Base-by-base conservation (phyloP, 2,888 invertebrate genomes). In the Cataglyphis rosenhaueri region DNA sequence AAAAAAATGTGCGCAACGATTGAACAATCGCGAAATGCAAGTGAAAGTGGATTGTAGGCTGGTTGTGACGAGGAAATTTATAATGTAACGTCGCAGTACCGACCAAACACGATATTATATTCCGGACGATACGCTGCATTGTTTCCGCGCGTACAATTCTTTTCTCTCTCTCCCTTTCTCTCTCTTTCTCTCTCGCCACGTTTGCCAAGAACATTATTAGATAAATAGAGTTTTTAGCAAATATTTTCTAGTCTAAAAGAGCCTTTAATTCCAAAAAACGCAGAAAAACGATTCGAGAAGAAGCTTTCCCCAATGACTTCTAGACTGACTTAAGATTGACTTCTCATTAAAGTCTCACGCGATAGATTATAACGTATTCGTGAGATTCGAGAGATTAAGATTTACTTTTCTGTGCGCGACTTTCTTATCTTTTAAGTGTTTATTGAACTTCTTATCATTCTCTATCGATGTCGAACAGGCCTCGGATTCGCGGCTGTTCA, bases 351-450 rank as follows among this genome's bases (percentile, higher is more conserved):
- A 48, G 18, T 48, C 8, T 48, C 15, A 44, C 83, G 82, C 76
- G 83, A 57, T 66, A 59, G 41, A 85, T 85, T 84, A 84, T 66
- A 76, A 83, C 82, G 74, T 62, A 78, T 79, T 78, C 74, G 76
- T 82, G 71, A 78, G 83, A 84, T 38, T 59, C 8, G 18, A 25
- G 21, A 25, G 86, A 90, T 90, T 83, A 85, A 85, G 85, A 88
- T 89, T 88, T 88, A 83, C 82, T 87, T 89, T 87, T 66, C 59
- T 85, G 70, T 83, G 38, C 55, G 73, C 68, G 73, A 78, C 61
- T 57, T 29, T 76, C 85, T 91, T 91, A 91, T 91, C 91, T 88
- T 84, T 91, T 83, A 85, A 91, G 91, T 91, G 91, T 91, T 91
- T 91, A 86, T 91, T 87, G 82, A 86, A 87, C 85, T 87, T 81